A percentile compares a stretch with the other conserved stretches of the same genome.
Conservation (phyloP, 2,888 invertebrate species). For the Drepanosiphum platanoidis region DNA sequence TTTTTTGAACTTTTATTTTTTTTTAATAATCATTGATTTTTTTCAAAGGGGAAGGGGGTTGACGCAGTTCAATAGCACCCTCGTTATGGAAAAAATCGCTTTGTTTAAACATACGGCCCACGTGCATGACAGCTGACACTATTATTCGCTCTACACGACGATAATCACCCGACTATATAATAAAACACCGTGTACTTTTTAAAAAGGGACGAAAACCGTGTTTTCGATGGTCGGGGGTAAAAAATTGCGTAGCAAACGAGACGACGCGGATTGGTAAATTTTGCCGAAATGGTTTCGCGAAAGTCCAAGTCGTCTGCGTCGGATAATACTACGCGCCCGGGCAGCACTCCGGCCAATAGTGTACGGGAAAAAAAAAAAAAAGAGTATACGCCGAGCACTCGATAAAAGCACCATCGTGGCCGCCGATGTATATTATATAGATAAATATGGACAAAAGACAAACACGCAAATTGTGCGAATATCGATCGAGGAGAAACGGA, state of each 20-base stretch:
- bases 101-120: not conserved
- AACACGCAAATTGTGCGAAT: not conserved
- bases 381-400: conserved; percentile 31
- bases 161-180: not conserved
- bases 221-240: no score
- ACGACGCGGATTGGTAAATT: not conserved
- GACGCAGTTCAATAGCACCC: not conserved
- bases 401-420: conserved; percentile 6
- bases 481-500: not conserved
- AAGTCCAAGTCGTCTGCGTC: not conserved
- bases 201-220: no score
- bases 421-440: not conserved
- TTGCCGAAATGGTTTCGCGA: not conserved
- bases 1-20: no score
- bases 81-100: not conserved
- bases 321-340: not conserved
- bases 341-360: no score
- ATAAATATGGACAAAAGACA: not conserved
- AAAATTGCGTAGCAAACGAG: not conserved
- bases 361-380: not conserved
- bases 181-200: no score
- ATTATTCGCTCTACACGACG: conserved; percentile 9
- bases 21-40: not conserved
- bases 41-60: no score
- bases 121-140: not conserved